Base-by-base conservation (phyloP, 2,113 vertebrate genomes). In the Pyxicephalus adspersus region DNA sequence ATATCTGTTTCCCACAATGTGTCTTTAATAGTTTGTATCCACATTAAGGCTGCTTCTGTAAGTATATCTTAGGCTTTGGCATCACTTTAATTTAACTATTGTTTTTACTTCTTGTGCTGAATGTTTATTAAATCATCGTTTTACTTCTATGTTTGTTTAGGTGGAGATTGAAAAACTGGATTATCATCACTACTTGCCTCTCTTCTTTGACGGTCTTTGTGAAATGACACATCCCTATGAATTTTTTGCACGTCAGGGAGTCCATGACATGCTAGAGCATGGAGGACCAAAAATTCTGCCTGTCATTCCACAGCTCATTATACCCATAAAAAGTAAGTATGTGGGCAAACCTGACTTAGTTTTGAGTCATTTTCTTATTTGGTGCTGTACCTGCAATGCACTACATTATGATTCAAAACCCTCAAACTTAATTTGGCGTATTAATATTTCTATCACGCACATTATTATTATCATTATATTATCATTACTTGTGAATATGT, bases 221-320 rank as follows among this genome's bases (percentile, higher is more conserved):
- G 97, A 99, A 90, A 95, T 92, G 0, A 77, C 84, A 34, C 96
- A 97, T 89, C 97, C 97, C 0, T 97, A 95, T 34, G 94, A 98
- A 76, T 95, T 98, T 89, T 96, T 98, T 57, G 96, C 96, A 84
- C 95, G 95, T 57, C 96, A 96, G 92, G 96, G 97, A 64, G 87
- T 95, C 85, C 95, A 97, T 75, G 97, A 99, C 89, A 87, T 99
- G 95, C 90, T 99, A 91, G 94, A 99, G 83, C 94, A 95, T 2
- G 96, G 97, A 58, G 95, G 95, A 65, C 88, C 86, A 88, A 96
- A 96, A 91, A 95, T 98, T 84, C 92, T 94, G 68, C 95, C 96
- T 38, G 94, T 97, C 87, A 90, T 99, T 83, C 96, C 96, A 50
- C 95, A 96, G 87, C 95, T 99, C 86, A 97, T 99, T 88, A 93